These are phyloP conservation scores for Eupeodes latifasciatus DNA, from an alignment of 2,888 invertebrate genomes.

Conservation along the genomic window DNA sequence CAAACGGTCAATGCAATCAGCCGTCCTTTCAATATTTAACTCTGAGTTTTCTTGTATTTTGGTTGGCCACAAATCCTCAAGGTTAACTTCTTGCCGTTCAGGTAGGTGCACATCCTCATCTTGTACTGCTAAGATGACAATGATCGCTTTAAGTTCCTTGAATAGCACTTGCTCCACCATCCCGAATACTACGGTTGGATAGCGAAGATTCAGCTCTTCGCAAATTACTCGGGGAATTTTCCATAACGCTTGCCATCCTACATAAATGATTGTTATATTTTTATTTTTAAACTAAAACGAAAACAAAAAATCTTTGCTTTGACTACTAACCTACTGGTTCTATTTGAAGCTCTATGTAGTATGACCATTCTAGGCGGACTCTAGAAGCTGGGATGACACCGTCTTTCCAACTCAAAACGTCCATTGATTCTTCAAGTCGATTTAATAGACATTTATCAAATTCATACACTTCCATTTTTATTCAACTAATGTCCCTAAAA, in stretches of 20 bases:
- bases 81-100: conserved; percentile 85
- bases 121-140: conserved; percentile 86
- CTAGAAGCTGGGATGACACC: conserved; percentile 84
- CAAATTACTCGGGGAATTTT: conserved; percentile 86
- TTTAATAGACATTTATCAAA: conserved; percentile 86
- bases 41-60: conserved; percentile 85
- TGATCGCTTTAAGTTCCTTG: conserved; percentile 84
- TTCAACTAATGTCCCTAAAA: too few species aligned
- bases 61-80: conserved; percentile 87
- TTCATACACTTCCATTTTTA: conserved; percentile 86
- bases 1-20: conserved; percentile 86
- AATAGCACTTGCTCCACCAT: conserved; percentile 85
- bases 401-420: conserved; percentile 84
- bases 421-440: conserved; percentile 85
- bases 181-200: conserved; percentile 86
- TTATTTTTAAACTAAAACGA: not conserved
- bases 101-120: conserved; percentile 86
- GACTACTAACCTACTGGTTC: conserved; percentile 84
- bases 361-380: conserved; percentile 86
- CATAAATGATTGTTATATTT: not conserved
- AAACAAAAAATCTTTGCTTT: not conserved
- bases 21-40: conserved; percentile 85
- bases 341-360: conserved; percentile 85
- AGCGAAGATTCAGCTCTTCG: conserved; percentile 86
- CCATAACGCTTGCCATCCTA: conserved; percentile 88